Base-by-base conservation (phyloP, 2,113 vertebrate genomes). In the Bujurquina vittata region DNA sequence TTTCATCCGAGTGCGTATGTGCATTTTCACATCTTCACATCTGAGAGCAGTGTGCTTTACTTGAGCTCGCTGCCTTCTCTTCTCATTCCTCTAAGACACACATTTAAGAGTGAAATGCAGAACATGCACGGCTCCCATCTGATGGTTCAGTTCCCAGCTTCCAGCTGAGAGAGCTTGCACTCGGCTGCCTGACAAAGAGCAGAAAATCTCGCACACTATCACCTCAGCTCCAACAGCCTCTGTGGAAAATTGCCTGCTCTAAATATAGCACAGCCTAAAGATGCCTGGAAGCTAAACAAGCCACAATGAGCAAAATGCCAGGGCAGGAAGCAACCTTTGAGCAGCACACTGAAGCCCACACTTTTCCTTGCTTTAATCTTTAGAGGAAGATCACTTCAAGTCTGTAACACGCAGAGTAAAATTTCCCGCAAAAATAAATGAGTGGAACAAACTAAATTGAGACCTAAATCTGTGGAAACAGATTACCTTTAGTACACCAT, bases 181-280 rank as follows among this genome's bases (percentile, higher is more conserved):
- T 84, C 17, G 1, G 35, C 79, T 57, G 65, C 77, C 49, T 84
- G 54, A 79, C 52, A 87, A 86, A 87, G 75, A 87, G 84, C 65
- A 75, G 61, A 82, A 56, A 80, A 83, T 75, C 62, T 87, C 81
- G 35, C 69, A 20, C 83, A 20, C 83, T 86, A 69, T 78, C 77
- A 75, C 87, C 73, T 81, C 77, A 3, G 67, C 20, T 35, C 29
- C 29, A n/a, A 61, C 29, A 37, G 63, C 81, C 80, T 79, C 12
- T 43, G 67, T 49, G 85, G 56, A 83, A 87, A 88, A 91, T 77
- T 63, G 81, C 82, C 87, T 57, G 61, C 61, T 85, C 88, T 91
- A 90, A 91, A 93, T 90, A 93, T 91, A 93, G 77, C 80, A 26
- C 65, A 17, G 86, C 60, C 46, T 73, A 60, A 89, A 89, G 80